A percentile compares a stretch with the other conserved stretches of the same genome.
These are phyloP conservation scores for Lepus europaeus DNA, from an alignment of 2,113 vertebrate species.

Conservation along the genomic window DNA sequence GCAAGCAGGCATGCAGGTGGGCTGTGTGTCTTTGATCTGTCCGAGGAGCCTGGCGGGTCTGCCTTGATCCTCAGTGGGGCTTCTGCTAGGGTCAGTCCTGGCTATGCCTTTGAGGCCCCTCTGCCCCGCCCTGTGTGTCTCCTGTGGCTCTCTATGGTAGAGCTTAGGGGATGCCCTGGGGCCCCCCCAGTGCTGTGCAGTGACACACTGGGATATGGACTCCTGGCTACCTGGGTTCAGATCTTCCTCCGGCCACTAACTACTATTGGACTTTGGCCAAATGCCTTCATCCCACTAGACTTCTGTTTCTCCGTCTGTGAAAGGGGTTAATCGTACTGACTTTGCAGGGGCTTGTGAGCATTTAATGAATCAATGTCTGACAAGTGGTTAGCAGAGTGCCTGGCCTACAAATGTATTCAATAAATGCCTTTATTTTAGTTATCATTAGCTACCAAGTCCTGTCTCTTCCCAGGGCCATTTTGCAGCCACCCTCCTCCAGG, in stretches of 20 bases:
- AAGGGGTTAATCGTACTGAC: neutral
- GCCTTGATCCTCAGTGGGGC: neutral
- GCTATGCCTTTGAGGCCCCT: neutral
- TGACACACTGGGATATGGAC: neutral
- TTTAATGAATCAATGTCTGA: neutral
- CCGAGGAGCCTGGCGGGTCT: neutral
- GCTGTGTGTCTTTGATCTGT: neutral
- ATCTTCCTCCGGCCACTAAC: neutral
- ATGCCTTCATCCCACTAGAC: neutral
- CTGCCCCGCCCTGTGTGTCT: neutral
- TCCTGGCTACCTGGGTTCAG: neutral
- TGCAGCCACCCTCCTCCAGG: neutral
- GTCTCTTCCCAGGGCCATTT: neutral
- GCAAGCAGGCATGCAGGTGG: neutral
- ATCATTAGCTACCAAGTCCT: neutral
- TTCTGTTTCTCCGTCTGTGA: neutral
- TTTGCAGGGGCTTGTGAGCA: neutral
- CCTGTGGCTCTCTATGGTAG: neutral
- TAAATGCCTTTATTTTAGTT: constrained; percentile 12
- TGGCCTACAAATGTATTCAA: neutral
- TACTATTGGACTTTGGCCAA: neutral
- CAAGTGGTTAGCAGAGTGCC: constrained; percentile 14
- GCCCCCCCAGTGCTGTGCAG: neutral
- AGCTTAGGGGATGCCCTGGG: neutral
- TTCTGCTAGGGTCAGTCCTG: neutral